Evolutionary conservation across 2,113 vertebrate species (phyloP), one percentile per base, ranked within the genome.

Genomic region (Gavialis gangeticus): DNA sequence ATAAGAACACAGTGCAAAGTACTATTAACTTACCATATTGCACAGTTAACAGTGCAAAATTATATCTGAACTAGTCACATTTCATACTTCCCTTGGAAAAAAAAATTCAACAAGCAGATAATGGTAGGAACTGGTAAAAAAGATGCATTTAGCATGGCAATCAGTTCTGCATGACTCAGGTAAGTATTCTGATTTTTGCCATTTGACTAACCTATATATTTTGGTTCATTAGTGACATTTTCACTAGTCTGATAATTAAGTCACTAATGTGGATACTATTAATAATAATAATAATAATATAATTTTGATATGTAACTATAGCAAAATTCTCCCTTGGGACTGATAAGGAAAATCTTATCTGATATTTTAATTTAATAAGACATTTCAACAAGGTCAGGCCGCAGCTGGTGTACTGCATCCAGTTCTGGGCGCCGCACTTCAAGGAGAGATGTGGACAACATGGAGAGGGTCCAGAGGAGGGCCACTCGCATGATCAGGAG

Each of bases 291-390:
- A 84, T 17, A 4, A 82, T 58, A 55, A 78, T 66, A 62, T 28
- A 17, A 3, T 37, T 84, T 59, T 71, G 9, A 71, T 16, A 84
- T 55, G 34, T 37, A 60, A 67, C 28, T 2, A 80, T 12, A 88
- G n/a, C 12, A 78, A 88, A 90, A 88, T 69, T 82, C 27, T 67
- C 15, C 67, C 18, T 66, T 80, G 75, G 59, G 30, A 94, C 37
- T 25, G 21, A 59, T 24, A 18, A 79, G 85, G 10, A 58, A 85
- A 87, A 58, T n/a, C 73, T 0, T 25, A 91, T 2, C 16, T 57
- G 37, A 89, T 30, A 89, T 63, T 60, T 82, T 19, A 87, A 22
- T 77, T 89, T 34, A 75, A 82, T 12, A 82, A 6, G 2, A 46
- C 37, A 89, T 22, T 71, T 71, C 21, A 80, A 91, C 4, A 84